phyloP scores from a whole-genome alignment of 2,888 invertebrate species.

The Tenthredo livida region DNA sequence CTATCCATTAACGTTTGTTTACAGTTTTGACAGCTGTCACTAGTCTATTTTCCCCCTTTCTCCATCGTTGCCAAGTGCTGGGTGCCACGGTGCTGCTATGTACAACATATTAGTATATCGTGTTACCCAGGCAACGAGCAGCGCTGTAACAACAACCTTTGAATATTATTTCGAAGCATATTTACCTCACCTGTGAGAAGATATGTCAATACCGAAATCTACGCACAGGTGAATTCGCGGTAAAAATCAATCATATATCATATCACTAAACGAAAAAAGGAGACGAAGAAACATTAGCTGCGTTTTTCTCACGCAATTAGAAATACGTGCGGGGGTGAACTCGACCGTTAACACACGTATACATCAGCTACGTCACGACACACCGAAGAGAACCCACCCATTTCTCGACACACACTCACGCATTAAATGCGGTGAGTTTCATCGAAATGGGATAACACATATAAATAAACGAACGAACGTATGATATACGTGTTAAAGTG shows the following conservation, averaged over 20 bases:
- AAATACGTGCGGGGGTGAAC: slow-evolving; percentile 5
- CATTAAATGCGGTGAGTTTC: not conserved
- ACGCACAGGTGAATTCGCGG: not conserved
- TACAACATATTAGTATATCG: slow-evolving; percentile 2
- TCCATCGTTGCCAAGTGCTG: not conserved
- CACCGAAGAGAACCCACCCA: not conserved
- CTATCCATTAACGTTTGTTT: slow-evolving; percentile 38
- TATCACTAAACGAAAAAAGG: not conserved
- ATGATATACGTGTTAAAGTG: not conserved
- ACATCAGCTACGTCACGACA: slow-evolving; percentile 20
- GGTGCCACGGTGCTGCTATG: not conserved
- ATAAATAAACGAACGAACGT: not conserved
- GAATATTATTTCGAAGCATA: slow-evolving; percentile 5
- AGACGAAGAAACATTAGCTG: not conserved
- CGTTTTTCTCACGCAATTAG: not conserved
- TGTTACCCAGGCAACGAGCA: slow-evolving; percentile 36
- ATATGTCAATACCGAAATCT: slow-evolving; percentile 3
- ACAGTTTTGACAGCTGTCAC: slow-evolving; percentile 46
- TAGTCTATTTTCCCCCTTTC: not conserved
- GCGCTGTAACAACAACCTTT: slow-evolving; percentile 2
- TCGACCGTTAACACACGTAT: not conserved
- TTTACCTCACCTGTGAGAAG: not conserved
- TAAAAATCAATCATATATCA: not conserved
- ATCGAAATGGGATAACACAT: not conserved
- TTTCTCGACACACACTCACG: not conserved